Conservation (phyloP, 2,888 invertebrate genomes). For the Adelognathus sp. region DNA sequence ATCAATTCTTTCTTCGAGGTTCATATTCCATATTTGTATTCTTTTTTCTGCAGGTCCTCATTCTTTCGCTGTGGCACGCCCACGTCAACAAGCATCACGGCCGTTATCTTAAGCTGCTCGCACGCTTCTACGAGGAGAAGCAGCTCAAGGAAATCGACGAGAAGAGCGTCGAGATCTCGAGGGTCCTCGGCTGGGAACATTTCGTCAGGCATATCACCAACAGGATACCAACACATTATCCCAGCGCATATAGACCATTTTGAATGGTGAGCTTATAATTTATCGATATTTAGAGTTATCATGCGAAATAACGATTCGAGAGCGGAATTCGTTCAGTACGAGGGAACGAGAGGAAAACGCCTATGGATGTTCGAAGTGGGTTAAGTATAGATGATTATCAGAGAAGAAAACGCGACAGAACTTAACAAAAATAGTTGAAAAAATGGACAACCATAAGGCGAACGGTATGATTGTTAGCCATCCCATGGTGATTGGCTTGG, state of each 20-base stretch:
- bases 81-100: slow-evolving; percentile 91
- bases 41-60: slow-evolving; percentile 83
- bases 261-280: slow-evolving; percentile 77
- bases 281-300: too few species aligned
- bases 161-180: slow-evolving; percentile 85
- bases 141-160: slow-evolving; percentile 88
- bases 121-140: slow-evolving; percentile 91
- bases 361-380: too few species aligned
- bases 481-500: too few species aligned
- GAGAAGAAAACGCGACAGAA: too few species aligned
- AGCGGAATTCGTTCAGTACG: too few species aligned
- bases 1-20: neutral
- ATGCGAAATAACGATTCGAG: too few species aligned
- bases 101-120: slow-evolving; percentile 89
- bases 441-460: too few species aligned
- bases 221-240: slow-evolving; percentile 87
- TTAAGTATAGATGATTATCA: too few species aligned
- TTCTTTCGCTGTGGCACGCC: slow-evolving; percentile 92
- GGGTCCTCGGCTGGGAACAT: slow-evolving; percentile 88
- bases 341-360: too few species aligned
- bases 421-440: too few species aligned
- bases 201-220: slow-evolving; percentile 83
- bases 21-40: neutral
- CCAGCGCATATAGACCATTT: slow-evolving; percentile 87
- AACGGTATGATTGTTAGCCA: too few species aligned